Evolutionary conservation across 2,888 invertebrate genomes (phyloP).

Genomic region (Sclerodermus sp.): DNA sequence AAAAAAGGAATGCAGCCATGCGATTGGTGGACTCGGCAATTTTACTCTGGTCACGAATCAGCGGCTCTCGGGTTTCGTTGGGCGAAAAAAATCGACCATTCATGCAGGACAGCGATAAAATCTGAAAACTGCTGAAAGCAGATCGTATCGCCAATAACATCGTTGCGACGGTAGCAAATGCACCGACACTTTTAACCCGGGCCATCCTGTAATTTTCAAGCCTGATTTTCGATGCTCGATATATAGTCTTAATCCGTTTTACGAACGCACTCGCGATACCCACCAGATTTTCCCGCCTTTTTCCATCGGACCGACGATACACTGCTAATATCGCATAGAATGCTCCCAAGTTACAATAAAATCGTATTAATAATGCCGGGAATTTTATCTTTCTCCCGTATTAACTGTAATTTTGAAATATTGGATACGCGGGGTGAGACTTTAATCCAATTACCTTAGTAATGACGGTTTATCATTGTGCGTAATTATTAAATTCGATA

Average conservation of each 20-base stretch:
- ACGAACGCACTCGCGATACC: too few species aligned
- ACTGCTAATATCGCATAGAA: too few species aligned
- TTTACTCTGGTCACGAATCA: conserved; percentile 31
- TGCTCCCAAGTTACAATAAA: too few species aligned
- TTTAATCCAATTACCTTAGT: not conserved
- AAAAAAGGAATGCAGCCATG: conserved; percentile 1
- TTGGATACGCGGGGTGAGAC: not conserved
- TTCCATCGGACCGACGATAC: too few species aligned
- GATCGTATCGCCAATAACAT: conserved; percentile 9
- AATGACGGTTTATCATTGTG: not conserved
- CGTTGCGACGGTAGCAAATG: conserved; percentile 5
- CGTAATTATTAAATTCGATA: not conserved
- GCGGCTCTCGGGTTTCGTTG: conserved; percentile 24
- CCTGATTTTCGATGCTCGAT: too few species aligned
- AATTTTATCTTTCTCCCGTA: too few species aligned
- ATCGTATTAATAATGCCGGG: too few species aligned
- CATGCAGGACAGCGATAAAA: conserved; percentile 24
- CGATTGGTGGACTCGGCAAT: conserved; percentile 12
- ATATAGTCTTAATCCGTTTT: too few species aligned
- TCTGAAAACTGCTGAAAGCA: conserved; percentile 24
- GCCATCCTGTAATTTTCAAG: too few species aligned
- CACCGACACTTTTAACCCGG: conserved; percentile 4
- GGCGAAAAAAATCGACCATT: conserved; percentile 30
- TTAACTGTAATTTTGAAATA: too few species aligned
- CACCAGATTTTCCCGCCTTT: too few species aligned